These are phyloP conservation scores for Bellardia bayeri DNA, from an alignment of 2,888 invertebrate species.

Conservation along the genomic window DNA sequence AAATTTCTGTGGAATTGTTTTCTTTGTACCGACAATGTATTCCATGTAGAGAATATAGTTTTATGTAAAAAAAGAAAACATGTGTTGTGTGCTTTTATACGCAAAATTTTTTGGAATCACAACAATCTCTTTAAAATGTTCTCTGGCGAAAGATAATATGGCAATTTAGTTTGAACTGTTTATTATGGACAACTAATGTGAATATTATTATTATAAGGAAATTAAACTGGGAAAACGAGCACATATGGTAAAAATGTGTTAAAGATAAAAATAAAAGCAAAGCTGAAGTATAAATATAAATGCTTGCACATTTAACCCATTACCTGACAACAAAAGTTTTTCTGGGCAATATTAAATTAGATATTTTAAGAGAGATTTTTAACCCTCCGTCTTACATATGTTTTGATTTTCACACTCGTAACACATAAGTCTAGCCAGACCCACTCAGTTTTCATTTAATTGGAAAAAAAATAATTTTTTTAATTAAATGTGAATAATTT, in stretches of 20 bases:
- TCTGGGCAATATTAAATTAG: no score
- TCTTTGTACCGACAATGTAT: background rate
- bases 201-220: conserved; percentile 44
- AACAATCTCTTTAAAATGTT: conserved; percentile 8
- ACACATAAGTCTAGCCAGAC: no score
- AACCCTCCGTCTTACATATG: no score
- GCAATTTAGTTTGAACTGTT: conserved; percentile 2
- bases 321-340: background rate
- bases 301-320: no score
- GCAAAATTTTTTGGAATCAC: conserved; percentile 19
- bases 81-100: conserved; percentile 17
- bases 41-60: no score
- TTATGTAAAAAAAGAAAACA: conserved; percentile 37
- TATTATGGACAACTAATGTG: conserved; percentile 13
- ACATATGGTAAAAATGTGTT: conserved; percentile 55
- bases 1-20: conserved; percentile 7
- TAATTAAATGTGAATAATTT: no score
- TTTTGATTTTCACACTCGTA: no score
- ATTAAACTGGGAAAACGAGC: background rate
- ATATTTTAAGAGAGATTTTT: no score
- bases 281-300: no score
- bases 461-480: no score
- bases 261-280: background rate
- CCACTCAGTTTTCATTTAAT: no score
- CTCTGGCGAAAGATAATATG: conserved; percentile 17